phyloP scores from a whole-genome alignment of 2,888 invertebrate genomes.

The Willowsia nigromaculata region DNA sequence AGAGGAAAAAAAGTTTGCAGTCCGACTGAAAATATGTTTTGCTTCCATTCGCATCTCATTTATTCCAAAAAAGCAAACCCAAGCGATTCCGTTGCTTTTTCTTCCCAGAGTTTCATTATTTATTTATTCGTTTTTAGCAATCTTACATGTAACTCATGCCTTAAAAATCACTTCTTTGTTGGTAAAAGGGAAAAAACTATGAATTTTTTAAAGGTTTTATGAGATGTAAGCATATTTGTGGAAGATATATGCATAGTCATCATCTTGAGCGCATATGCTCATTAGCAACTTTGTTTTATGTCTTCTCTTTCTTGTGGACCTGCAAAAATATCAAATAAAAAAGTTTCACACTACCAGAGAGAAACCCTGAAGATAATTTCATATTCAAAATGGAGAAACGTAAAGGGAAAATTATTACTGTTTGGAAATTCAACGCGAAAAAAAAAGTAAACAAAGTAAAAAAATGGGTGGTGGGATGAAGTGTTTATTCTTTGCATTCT shows the following conservation, averaged over 20 bases:
- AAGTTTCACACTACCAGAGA: background rate
- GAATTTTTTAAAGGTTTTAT: background rate
- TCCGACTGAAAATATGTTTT: background rate
- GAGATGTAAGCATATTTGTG: background rate
- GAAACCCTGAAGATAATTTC: background rate
- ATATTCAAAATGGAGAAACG: slow-evolving; percentile 4
- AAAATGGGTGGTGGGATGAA: background rate
- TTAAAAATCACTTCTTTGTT: background rate
- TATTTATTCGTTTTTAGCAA: background rate
- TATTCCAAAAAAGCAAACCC: background rate
- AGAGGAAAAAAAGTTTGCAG: background rate
- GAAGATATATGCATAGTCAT: background rate
- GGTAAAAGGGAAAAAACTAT: background rate
- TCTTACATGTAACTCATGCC: background rate
- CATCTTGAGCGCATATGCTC: background rate
- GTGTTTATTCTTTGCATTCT: background rate
- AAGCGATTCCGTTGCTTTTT: background rate
- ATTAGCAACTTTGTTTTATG: slow-evolving; percentile 9
- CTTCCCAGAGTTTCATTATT: background rate
- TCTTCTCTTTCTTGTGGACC: no score
- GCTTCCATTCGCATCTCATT: background rate
- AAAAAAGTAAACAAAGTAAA: background rate
- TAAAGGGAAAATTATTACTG: slow-evolving; percentile 1
- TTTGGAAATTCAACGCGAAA: background rate
- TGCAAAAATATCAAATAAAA: no score